These are phyloP conservation scores for Diprion similis DNA, from an alignment of 1,140 invertebrate species.

Conservation along the genomic window DNA sequence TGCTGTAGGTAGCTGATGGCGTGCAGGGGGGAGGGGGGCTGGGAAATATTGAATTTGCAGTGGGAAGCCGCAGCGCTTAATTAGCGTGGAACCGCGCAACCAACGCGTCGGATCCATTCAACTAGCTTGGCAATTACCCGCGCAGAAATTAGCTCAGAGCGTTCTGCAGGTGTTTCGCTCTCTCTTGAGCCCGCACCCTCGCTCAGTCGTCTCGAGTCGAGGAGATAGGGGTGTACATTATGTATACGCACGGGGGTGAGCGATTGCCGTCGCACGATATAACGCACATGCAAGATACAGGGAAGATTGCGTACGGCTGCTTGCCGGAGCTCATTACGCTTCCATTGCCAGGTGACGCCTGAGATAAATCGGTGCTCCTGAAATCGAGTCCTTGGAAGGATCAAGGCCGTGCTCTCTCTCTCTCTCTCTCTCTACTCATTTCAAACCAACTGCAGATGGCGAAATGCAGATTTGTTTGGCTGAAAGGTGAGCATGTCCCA, in stretches of 20 bases:
- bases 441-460: too few species aligned
- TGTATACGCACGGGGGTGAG: not conserved
- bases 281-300: not conserved
- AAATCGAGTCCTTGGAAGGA: not conserved
- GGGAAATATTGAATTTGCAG: slow-evolving; percentile 36
- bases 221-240: too few species aligned
- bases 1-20: slow-evolving; percentile 14
- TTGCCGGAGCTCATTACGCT: not conserved
- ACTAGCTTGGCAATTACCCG: not conserved
- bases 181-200: slow-evolving; percentile 19
- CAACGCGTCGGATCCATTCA: slow-evolving; percentile 3
- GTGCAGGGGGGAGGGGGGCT: slow-evolving; percentile 6
- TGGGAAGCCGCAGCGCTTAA: slow-evolving; percentile 34
- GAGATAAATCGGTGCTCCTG: not conserved
- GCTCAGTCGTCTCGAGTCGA: slow-evolving; percentile 1
- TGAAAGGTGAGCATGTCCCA: too few species aligned
- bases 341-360: not conserved
- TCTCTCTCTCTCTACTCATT: too few species aligned
- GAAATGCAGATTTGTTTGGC: too few species aligned
- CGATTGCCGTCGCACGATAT: too few species aligned
- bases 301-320: not conserved
- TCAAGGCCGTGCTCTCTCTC: too few species aligned
- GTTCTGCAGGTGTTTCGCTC: not conserved
- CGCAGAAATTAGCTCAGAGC: not conserved
- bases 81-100: slow-evolving; percentile 36